A percentile compares a stretch with the other conserved stretches of the same genome.
Conservation (phyloP, 2,888 invertebrate genomes). For the Patella caerulea region DNA sequence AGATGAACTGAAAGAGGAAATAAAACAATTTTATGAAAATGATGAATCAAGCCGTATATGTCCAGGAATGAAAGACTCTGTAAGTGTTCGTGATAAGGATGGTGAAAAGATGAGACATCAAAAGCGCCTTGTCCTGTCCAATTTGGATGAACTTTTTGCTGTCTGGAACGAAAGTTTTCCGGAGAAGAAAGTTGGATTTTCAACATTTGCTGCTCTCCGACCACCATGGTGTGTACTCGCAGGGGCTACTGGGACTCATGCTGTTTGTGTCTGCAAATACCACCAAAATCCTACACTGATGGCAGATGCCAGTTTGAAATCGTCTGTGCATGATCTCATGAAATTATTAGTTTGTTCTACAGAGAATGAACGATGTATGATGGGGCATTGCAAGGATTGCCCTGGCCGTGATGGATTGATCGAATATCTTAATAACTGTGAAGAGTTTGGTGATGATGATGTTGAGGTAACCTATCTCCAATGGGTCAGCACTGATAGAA, state of each 20-base stretch:
- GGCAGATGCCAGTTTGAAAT: not conserved
- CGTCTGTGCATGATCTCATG: not conserved
- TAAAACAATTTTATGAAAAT: no score
- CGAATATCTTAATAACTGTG: slow-evolving; percentile 10
- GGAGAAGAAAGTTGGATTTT: not conserved
- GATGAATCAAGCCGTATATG: no score
- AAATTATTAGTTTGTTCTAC: not conserved
- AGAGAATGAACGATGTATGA: slow-evolving; percentile 1
- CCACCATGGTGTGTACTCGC: slow-evolving; percentile 6
- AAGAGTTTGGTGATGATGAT: slow-evolving; percentile 10
- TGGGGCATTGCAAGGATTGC: slow-evolving; percentile 10
- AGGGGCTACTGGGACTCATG: not conserved
- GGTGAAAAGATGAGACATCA: no score
- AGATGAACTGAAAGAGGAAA: no score
- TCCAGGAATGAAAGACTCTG: no score
- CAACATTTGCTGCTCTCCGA: not conserved
- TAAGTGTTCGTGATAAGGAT: no score
- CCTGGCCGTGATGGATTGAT: slow-evolving; percentile 6
- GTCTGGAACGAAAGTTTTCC: not conserved
- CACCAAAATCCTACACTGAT: slow-evolving; percentile 7
- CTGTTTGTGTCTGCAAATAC: slow-evolving; percentile 6
- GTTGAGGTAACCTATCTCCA: not conserved
- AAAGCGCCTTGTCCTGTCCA: no score
- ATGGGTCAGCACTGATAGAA: slow-evolving; percentile 15
- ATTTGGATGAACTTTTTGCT: not conserved